Base-by-base conservation (phyloP, 2,888 invertebrate genomes). In the Macrosoma leucophasiata region DNA sequence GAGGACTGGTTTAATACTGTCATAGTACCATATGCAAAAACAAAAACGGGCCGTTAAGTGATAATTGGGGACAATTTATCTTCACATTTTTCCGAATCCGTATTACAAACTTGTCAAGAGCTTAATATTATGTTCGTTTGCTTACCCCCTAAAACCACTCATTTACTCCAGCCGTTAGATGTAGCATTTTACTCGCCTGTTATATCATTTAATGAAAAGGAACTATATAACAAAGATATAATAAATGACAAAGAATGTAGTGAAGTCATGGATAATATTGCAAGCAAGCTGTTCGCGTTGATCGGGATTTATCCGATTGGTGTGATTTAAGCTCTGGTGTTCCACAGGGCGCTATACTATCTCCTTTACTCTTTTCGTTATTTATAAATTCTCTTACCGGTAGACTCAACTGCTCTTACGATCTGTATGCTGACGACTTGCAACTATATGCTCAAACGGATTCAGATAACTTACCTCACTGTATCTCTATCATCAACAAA, bases 51-150 rank as follows among this genome's bases (percentile, higher is more conserved):
- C 5, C 40, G 27, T 33, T 60, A 60, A 39, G 50, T 61, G n/a
- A 21, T 69, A 25, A 58, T 71, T 29, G 65, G 68, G 6, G 62
- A 70, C 37, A 72, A 68, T 48, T 46, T 67, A 35, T 43, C 54
- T 6, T 52, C 49, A 12, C 62, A 63, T 41, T 37, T 58, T 20
- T 51, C 43, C 24, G 30, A 34, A 29, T 23, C 35, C 21, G 49
- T 63, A 21, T 29, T 68, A 23, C 15, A 49, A 29, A 29, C 33
- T 29, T 65, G 66, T 41, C 27, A 51, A 12, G 42, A 55, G 35
- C 41, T 56, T 36, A 41, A 59, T 41, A 62, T 65, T 29, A 31
- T 25, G 13, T 65, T 64, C 45, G 41, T 56, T 14, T 52, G 49
- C 26, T 36, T 62, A 12, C 55, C 52, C 26, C 43, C 52, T 19